A percentile compares a stretch with the other conserved stretches of the same genome.
Conservation (phyloP, 2,888 invertebrate species). For the Harpagoxenus sublaevis region DNA sequence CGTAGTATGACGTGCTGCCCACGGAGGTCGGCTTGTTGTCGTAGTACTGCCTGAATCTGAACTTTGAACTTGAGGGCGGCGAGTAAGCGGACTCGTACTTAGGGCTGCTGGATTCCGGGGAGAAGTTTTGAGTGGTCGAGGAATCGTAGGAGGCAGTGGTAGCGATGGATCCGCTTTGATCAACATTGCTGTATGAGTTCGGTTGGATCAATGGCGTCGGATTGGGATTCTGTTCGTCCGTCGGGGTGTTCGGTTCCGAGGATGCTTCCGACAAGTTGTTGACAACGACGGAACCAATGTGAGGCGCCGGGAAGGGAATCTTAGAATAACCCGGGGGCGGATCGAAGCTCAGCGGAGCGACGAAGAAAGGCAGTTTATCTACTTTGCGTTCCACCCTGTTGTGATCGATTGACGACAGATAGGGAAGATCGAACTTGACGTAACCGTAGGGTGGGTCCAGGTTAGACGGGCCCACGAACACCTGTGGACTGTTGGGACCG, state of each 20-base stretch:
- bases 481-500: slow-evolving; percentile 90
- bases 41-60: slow-evolving; percentile 70
- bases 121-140: slow-evolving; percentile 72
- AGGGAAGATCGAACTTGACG: slow-evolving; percentile 94
- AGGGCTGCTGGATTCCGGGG: slow-evolving; percentile 66
- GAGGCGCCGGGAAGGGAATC: slow-evolving; percentile 94
- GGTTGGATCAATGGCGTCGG: slow-evolving; percentile 81
- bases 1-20: slow-evolving; percentile 60
- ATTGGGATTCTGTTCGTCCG: slow-evolving; percentile 70
- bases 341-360: slow-evolving; percentile 94
- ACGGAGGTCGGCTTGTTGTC: slow-evolving; percentile 66
- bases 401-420: slow-evolving; percentile 91
- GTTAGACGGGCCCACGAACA: slow-evolving; percentile 94
- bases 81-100: slow-evolving; percentile 72
- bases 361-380: slow-evolving; percentile 93
- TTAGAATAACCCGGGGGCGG: slow-evolving; percentile 95
- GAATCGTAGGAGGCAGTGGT: slow-evolving; percentile 75
- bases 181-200: slow-evolving; percentile 85
- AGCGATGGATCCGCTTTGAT: slow-evolving; percentile 42
- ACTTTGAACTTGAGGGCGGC: slow-evolving; percentile 61
- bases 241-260: slow-evolving; percentile 58
- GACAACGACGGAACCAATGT: slow-evolving; percentile 94
- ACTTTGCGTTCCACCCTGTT: slow-evolving; percentile 91
- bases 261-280: slow-evolving; percentile 86
- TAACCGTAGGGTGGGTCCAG: slow-evolving; percentile 91